phyloP scores from a whole-genome alignment of 2,888 invertebrate species.

The Netelia fuscicornis region DNA sequence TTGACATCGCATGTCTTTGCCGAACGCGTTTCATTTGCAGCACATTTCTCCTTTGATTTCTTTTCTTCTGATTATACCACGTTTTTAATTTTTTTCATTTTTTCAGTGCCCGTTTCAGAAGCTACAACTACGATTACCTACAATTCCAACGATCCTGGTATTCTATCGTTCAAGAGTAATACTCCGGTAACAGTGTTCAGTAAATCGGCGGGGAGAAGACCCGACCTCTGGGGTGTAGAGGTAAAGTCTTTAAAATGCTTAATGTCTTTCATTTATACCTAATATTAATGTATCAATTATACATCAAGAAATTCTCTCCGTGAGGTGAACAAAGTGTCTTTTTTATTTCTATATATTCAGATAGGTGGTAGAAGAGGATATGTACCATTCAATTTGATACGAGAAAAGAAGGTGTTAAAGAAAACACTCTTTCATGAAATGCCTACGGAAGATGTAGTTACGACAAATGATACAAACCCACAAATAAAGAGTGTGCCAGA shows the following conservation, averaged over 20 bases:
- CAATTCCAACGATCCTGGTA: slow-evolving; percentile 85
- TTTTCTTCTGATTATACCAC: slow-evolving; percentile 52
- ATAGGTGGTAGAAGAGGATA: slow-evolving; percentile 90
- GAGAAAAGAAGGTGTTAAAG: slow-evolving; percentile 87
- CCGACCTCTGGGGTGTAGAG: slow-evolving; percentile 89
- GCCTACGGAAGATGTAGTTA: slow-evolving; percentile 81
- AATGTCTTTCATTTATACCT: background rate
- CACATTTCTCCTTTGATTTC: slow-evolving; percentile 20
- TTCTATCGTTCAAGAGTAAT: slow-evolving; percentile 88
- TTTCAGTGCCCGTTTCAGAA: slow-evolving; percentile 88
- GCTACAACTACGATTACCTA: slow-evolving; percentile 88
- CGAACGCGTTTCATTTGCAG: background rate
- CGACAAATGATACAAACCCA: slow-evolving; percentile 13
- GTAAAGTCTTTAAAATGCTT: slow-evolving; percentile 74
- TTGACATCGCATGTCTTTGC: slow-evolving; percentile 64
- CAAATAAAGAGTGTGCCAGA: slow-evolving; percentile 31
- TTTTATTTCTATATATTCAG: slow-evolving; percentile 72
- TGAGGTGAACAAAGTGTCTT: background rate
- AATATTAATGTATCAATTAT: background rate
- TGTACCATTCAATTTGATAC: slow-evolving; percentile 87
- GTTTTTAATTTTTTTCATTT: slow-evolving; percentile 63
- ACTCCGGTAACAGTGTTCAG: slow-evolving; percentile 88
- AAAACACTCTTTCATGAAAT: slow-evolving; percentile 83
- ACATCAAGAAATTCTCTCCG: background rate
- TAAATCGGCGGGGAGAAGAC: slow-evolving; percentile 89